These are phyloP conservation scores for Mesembrinibis cayennensis DNA, from an alignment of 2,113 vertebrate genomes.

Conservation along the genomic window DNA sequence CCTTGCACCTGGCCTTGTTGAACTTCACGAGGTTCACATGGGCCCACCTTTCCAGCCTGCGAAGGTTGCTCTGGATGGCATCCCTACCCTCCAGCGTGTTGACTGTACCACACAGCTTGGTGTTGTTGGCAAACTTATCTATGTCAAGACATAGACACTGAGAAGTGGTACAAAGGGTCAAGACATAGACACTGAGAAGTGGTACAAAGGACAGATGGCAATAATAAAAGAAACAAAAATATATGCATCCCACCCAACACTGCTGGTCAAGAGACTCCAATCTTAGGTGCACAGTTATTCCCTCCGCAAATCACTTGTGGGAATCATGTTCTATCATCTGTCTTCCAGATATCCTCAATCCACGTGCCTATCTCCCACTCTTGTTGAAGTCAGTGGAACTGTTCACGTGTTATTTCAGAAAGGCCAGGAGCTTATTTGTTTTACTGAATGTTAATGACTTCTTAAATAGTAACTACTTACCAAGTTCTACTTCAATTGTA, in stretches of 20 bases:
- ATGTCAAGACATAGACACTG: no score
- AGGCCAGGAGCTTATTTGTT: background rate
- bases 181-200: background rate
- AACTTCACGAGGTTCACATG: no score
- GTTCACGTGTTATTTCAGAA: background rate
- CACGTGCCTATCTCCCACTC: background rate
- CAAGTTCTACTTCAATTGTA: conserved; percentile 72
- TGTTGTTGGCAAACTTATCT: no score
- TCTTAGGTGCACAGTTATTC: background rate
- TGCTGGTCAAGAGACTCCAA: background rate
- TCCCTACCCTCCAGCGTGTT: no score
- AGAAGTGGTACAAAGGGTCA: no score
- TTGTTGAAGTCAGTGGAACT: background rate
- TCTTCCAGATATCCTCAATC: background rate
- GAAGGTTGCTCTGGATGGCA: no score
- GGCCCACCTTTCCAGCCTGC: no score
- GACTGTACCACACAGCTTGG: no score
- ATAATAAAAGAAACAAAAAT: background rate
- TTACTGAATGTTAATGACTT: background rate
- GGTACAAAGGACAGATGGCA: background rate
- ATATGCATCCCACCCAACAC: background rate
- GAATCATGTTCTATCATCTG: background rate
- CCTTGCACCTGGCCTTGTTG: no score
- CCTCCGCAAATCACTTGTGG: background rate
- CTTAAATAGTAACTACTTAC: conserved; percentile 72